phyloP scores from a whole-genome alignment of 2,797 vertebrate genomes.

The Gallinago solitaria region DNA sequence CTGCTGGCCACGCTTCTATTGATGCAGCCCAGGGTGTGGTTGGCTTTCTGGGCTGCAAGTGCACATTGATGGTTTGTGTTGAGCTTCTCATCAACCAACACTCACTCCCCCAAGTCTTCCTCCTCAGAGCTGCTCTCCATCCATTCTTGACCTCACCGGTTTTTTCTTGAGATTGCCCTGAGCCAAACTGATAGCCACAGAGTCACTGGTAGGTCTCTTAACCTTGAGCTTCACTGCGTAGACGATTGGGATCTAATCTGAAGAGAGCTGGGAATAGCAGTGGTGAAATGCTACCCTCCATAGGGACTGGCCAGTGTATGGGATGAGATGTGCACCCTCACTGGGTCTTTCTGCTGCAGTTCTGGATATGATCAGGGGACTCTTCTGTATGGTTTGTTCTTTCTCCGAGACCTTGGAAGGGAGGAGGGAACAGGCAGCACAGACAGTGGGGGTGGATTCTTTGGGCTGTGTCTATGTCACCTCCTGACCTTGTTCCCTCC shows the following conservation, averaged over 20 bases:
- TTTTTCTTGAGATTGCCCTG: no score
- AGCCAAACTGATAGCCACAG: neutral
- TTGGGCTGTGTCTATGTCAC: neutral
- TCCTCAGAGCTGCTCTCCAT: neutral
- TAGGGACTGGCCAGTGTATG: rapidly evolving
- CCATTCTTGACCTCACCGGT: neutral
- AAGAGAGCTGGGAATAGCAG: neutral
- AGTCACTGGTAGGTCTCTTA: neutral
- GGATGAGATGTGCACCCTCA: neutral
- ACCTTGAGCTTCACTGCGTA: neutral
- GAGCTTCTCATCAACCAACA: no score
- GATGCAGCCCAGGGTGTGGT: no score
- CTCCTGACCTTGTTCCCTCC: constrained; percentile 24
- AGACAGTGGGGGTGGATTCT: neutral
- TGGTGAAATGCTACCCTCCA: neutral
- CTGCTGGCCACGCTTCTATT: no score
- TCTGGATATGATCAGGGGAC: neutral
- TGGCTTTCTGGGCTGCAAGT: no score
- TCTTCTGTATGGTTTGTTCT: neutral
- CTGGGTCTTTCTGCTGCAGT: neutral
- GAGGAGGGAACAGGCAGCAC: neutral
- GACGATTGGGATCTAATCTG: neutral
- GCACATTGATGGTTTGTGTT: no score
- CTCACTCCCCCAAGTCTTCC: neutral
- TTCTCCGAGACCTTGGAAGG: neutral